Conservation (phyloP, 2,797 vertebrate genomes). For the Eulemur rubriventer region DNA sequence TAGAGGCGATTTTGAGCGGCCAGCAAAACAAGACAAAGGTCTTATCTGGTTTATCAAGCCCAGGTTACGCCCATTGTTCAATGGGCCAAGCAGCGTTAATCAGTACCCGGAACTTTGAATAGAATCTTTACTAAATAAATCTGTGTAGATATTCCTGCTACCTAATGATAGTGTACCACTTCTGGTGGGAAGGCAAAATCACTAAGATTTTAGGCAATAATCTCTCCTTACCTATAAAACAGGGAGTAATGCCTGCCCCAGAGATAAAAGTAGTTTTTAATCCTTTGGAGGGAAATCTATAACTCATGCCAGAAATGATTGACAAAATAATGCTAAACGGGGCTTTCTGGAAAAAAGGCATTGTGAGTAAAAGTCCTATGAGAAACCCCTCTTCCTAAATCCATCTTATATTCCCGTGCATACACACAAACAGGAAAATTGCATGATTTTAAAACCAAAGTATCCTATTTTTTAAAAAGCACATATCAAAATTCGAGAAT, state of each 20-base stretch:
- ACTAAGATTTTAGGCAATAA: conserved; percentile 38
- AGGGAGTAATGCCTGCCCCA: neutral
- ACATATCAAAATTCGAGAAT: conserved; percentile 24
- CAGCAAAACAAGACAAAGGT: conserved; percentile 76
- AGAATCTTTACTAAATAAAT: conserved; percentile 65
- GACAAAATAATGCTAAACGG: conserved; percentile 24
- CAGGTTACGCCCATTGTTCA: conserved; percentile 62
- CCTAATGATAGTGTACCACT: neutral
- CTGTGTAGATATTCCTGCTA: conserved; percentile 51
- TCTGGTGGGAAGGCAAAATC: conserved; percentile 16
- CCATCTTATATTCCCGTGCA: neutral
- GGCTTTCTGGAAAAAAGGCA: conserved; percentile 12
- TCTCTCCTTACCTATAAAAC: conserved; percentile 6
- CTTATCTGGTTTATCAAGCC: conserved; percentile 73
- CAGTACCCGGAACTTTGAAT: conserved; percentile 63
- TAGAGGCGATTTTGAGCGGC: conserved; percentile 45
- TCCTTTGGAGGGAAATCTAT: conserved; percentile 25
- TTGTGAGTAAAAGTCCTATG: neutral
- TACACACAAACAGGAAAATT: neutral
- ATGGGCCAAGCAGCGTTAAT: conserved; percentile 61
- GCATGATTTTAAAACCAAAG: conserved; percentile 20
- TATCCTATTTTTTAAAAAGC: neutral
- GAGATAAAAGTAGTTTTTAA: conserved; percentile 6
- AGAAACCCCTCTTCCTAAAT: neutral
- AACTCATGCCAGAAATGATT: neutral